Conservation (phyloP, 2,797 vertebrate species). For the Fratercula arctica region DNA sequence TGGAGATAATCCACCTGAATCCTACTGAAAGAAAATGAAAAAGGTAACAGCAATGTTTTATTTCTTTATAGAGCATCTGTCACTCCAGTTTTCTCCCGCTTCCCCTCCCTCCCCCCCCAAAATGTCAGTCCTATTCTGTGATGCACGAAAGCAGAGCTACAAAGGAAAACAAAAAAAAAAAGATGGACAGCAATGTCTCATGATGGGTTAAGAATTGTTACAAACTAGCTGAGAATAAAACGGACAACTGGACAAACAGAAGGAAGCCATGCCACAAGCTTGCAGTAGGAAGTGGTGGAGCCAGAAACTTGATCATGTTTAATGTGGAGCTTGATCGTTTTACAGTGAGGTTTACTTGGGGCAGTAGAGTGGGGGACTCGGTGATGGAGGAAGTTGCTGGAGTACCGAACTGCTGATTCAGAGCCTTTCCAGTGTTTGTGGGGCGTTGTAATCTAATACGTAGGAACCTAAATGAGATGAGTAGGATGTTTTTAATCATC, state of each 20-base stretch:
- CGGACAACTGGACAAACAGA: background rate
- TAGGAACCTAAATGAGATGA: slow-evolving; percentile 19
- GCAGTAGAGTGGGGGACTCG: background rate
- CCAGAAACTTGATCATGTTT: background rate
- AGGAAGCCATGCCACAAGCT: background rate
- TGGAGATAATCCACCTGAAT: slow-evolving; percentile 74
- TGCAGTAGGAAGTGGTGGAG: background rate
- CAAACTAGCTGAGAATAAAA: background rate
- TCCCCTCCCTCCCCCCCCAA: background rate
- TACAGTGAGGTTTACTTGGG: background rate
- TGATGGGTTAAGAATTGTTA: background rate
- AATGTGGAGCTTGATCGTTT: background rate
- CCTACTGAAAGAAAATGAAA: slow-evolving; percentile 64
- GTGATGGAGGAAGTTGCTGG: background rate
- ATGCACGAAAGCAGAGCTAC: background rate
- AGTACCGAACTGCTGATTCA: slow-evolving; percentile 42
- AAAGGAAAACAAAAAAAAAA: background rate
- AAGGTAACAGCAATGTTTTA: slow-evolving; percentile 49
- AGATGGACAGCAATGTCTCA: background rate
- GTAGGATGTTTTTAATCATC: background rate
- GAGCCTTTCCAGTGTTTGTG: background rate
- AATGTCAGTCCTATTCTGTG: background rate
- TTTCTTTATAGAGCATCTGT: slow-evolving; percentile 61
- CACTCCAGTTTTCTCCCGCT: slow-evolving; percentile 9
- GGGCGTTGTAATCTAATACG: background rate